phyloP scores from a whole-genome alignment of 2,888 invertebrate species.

The Euplagia quadripunctaria region DNA sequence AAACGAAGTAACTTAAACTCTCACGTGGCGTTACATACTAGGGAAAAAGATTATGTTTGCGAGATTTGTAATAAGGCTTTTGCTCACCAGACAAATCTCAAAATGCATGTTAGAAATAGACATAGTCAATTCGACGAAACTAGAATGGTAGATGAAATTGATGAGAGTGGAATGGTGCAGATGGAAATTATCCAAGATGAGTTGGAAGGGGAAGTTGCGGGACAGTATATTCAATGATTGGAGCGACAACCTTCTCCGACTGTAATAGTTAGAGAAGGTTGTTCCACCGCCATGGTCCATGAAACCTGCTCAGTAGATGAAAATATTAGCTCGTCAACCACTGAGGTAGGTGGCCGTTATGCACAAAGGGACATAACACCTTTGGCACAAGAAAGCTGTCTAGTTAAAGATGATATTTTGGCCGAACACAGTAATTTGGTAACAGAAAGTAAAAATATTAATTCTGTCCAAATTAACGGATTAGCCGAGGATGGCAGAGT shows the following conservation, averaged over 20 bases:
- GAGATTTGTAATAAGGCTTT: constrained; percentile 86
- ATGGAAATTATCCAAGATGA: constrained; percentile 71
- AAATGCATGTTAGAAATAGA: constrained; percentile 67
- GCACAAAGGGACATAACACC: neutral
- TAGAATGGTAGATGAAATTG: constrained; percentile 53
- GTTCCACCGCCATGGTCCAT: neutral
- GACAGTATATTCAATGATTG: constrained; percentile 49
- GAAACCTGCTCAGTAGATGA: neutral
- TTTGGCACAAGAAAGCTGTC: neutral
- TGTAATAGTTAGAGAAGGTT: constrained; percentile 19
- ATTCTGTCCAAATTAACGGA: neutral
- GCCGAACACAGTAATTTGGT: neutral
- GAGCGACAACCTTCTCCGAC: constrained; percentile 13
- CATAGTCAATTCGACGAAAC: constrained; percentile 58
- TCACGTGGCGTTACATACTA: constrained; percentile 87
- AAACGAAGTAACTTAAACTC: constrained; percentile 88
- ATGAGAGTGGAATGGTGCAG: constrained; percentile 63
- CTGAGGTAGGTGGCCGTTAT: neutral
- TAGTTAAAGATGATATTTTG: neutral
- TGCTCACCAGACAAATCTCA: constrained; percentile 74
- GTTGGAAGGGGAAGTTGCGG: constrained; percentile 61
- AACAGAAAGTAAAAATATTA: neutral
- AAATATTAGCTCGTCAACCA: neutral
- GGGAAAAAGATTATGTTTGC: constrained; percentile 83
- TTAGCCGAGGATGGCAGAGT: neutral